Evolutionary conservation across 2,888 invertebrate genomes (phyloP), one percentile per base, ranked within the genome.

Genomic region (Amblyteles armatorius): DNA sequence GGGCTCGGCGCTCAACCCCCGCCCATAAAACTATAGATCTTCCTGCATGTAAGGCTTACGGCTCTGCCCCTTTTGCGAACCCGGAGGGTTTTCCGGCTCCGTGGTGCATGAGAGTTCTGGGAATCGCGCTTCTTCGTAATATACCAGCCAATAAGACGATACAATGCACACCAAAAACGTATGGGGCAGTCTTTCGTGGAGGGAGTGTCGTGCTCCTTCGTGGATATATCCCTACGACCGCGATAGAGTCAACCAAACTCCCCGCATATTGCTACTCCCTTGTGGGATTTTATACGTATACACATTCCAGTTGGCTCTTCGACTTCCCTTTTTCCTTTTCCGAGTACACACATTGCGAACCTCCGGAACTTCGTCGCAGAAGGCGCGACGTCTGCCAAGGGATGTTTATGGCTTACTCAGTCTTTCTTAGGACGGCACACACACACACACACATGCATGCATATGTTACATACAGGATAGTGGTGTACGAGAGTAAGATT

Each of bases 101-200:
- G 16, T 33, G 68, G 68, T 71, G 79, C 68, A 68, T 73, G 73
- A 68, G 48, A 55, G 52, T 77, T 63, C 69, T 26, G 69, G 52
- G 48, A 19, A 40, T 83, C 71, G 82, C 22, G 84, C 86, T 88
- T 86, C 83, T 85, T 63, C 82, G 83, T 67, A 63, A 85, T 79
- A 78, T 76, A 86, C 72, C 85, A 88, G 82, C 87, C 89, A 88
- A 89, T 89, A 87, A 88, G 87, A 86, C 82, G 87, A 86, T 85
- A 85, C 73, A 79, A 79, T 74, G 26, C 68, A 71, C 69, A 65
- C 79, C 72, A 80, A 72, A 72, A 78, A 71, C 63, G 78, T 69
- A 77, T 55, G 36, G 50, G 44, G 33, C 40, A 60, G 63, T 52
- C 67, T 63, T 82, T 60, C 26, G 55, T 26, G 33, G 9, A 52